These are phyloP conservation scores for Dasyprocta punctata DNA, from an alignment of 2,113 vertebrate genomes.

Conservation along the genomic window DNA sequence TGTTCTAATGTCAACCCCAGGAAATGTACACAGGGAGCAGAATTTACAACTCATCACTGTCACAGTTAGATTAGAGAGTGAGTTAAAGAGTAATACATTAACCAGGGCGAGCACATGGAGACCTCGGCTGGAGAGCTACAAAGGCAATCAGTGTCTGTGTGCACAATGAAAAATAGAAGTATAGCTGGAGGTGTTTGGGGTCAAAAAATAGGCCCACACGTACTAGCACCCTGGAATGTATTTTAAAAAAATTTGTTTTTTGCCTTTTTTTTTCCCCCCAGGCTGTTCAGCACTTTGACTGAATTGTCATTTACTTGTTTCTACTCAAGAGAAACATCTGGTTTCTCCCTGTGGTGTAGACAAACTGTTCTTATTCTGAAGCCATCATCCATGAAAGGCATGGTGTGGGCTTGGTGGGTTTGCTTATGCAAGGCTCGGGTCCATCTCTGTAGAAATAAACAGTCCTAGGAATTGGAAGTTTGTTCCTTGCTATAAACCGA, in stretches of 20 bases:
- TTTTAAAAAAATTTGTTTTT: not conserved
- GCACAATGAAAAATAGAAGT: not conserved
- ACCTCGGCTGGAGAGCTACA: not conserved
- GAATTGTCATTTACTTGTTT: constrained; percentile 80
- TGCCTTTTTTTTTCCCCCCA: not conserved
- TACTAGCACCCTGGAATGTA: constrained; percentile 35
- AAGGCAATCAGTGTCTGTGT: not conserved
- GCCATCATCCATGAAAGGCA: constrained; percentile 81
- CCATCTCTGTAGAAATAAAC: constrained; percentile 68
- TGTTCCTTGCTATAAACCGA: not conserved
- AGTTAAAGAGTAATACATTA: constrained; percentile 64
- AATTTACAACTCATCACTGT: constrained; percentile 74
- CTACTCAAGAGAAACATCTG: constrained; percentile 85
- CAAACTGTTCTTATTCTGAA: constrained; percentile 78
- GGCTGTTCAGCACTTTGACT: constrained; percentile 68
- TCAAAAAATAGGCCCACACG: constrained; percentile 17
- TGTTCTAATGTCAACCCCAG: constrained; percentile 46
- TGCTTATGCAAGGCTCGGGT: constrained; percentile 78
- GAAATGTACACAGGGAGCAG: constrained; percentile 66
- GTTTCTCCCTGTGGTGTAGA: constrained; percentile 67
- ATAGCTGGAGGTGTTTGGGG: not conserved
- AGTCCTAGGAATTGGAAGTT: constrained; percentile 43
- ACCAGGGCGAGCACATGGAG: constrained; percentile 21
- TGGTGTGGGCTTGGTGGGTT: constrained; percentile 37
- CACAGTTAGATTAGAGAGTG: constrained; percentile 57